Conservation (phyloP, 2,797 vertebrate species). For the Rhinella marina region DNA sequence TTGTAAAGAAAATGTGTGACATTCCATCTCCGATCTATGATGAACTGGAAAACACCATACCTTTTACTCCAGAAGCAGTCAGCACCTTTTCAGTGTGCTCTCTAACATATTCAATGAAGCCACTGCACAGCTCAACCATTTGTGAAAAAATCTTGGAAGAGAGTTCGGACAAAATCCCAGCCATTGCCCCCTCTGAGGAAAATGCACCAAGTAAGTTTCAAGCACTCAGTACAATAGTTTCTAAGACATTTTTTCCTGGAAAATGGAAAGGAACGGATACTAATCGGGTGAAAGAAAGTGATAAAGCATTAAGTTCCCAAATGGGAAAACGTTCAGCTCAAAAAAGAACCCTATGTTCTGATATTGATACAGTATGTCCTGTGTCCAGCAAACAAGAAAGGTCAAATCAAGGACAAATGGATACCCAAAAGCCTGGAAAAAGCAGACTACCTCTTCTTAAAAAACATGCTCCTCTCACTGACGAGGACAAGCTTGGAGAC, state of each 20-base stretch:
- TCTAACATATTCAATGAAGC: background rate
- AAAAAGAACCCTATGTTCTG: background rate
- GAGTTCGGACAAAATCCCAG: background rate
- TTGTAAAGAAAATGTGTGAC: constrained; percentile 18
- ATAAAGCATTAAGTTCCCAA: background rate
- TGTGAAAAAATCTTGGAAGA: constrained; percentile 8
- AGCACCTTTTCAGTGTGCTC: background rate
- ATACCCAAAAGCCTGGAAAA: constrained; percentile 1
- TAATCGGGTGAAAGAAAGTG: background rate
- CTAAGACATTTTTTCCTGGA: constrained; percentile 20
- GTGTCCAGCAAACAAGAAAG: constrained; percentile 9
- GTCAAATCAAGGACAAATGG: background rate
- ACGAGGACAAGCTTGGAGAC: constrained; percentile 7
- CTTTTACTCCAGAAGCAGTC: background rate
- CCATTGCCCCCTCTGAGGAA: background rate
- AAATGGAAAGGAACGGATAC: constrained; percentile 3
- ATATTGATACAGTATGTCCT: constrained; percentile 33
- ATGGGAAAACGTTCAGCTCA: background rate
- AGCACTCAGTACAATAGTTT: constrained; percentile 5
- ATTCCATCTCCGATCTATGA: background rate
- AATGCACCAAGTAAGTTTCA: background rate
- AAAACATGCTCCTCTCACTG: background rate
- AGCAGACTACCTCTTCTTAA: constrained; percentile 43
- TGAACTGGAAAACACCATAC: background rate
- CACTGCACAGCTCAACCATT: background rate